phyloP scores from a whole-genome alignment of 1,140 invertebrate genomes.

The Gryon sp. region DNA sequence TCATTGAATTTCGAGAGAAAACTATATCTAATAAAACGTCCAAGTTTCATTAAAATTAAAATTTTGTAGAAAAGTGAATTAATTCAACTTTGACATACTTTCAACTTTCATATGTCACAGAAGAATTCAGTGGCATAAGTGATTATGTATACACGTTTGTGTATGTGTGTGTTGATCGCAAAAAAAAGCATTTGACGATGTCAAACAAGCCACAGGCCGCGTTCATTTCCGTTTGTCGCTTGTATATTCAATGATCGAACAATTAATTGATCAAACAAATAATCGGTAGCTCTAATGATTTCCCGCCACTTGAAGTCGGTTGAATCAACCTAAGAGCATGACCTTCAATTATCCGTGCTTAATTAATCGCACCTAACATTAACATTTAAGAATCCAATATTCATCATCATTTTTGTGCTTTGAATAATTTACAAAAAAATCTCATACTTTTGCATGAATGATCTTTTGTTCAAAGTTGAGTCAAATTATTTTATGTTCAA shows the following conservation, averaged over 20 bases:
- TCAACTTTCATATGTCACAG: conserved; percentile 15
- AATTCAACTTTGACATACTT: too few species aligned
- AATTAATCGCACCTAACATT: too few species aligned
- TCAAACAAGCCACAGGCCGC: conserved; percentile 5
- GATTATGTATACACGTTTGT: too few species aligned
- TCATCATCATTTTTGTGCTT: background rate
- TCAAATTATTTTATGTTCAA: too few species aligned
- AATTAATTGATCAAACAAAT: conserved; percentile 37
- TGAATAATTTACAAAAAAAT: background rate
- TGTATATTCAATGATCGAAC: conserved; percentile 10
- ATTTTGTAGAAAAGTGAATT: too few species aligned
- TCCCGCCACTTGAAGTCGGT: conserved; percentile 5
- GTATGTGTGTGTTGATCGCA: too few species aligned
- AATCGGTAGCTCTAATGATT: conserved; percentile 13
- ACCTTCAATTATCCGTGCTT: conserved; percentile 16
- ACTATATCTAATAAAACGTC: too few species aligned
- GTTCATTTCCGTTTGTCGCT: conserved; percentile 25
- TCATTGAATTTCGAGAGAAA: too few species aligned
- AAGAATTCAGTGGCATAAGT: conserved; percentile 6
- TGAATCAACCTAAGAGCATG: conserved; percentile 4
- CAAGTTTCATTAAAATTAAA: too few species aligned
- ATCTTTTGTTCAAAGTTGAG: too few species aligned
- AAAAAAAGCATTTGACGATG: conserved; percentile 9
- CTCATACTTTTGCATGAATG: too few species aligned
- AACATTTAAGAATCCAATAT: too few species aligned